A percentile compares a stretch with the other conserved stretches of the same genome.
These are phyloP conservation scores for Drosophila paracracens DNA, from an alignment of 2,888 invertebrate species.

Conservation along the genomic window DNA sequence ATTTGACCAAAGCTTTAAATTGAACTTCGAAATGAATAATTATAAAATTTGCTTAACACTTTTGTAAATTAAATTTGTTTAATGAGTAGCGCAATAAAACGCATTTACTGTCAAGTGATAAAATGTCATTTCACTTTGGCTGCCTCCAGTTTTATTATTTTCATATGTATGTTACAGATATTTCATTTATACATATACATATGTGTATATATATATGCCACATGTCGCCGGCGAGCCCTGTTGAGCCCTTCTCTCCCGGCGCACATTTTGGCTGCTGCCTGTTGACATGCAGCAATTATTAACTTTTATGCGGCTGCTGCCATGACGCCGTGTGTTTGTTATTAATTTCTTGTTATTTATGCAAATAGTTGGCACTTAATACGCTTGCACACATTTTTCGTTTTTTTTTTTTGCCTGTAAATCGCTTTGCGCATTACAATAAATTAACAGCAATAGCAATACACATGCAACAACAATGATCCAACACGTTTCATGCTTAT, in stretches of 20 bases:
- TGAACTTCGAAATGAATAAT: neutral
- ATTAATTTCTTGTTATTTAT: constrained; percentile 82
- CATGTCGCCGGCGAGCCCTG: constrained; percentile 51
- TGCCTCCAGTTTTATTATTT: constrained; percentile 41
- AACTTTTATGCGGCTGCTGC: constrained; percentile 80
- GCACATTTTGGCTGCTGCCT: constrained; percentile 34
- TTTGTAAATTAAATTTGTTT: constrained; percentile 76
- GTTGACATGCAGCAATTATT: constrained; percentile 80
- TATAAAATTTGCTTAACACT: constrained; percentile 19
- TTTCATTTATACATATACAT: neutral
- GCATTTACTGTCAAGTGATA: constrained; percentile 83
- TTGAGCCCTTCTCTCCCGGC: neutral
- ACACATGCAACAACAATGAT: constrained; percentile 28
- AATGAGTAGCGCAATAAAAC: constrained; percentile 81
- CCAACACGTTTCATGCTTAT: constrained; percentile 71
- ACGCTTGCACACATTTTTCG: constrained; percentile 46
- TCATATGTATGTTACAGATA: constrained; percentile 6
- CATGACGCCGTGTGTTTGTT: constrained; percentile 79
- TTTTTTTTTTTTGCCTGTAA: constrained; percentile 32
- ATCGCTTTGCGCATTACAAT: constrained; percentile 75
- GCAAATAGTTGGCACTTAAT: constrained; percentile 82
- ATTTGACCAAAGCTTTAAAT: neutral
- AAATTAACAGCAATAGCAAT: constrained; percentile 68
- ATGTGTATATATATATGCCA: constrained; percentile 64
- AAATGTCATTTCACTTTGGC: constrained; percentile 69